phyloP scores from a whole-genome alignment of 1,140 invertebrate genomes.

The Drosophila pachea region DNA sequence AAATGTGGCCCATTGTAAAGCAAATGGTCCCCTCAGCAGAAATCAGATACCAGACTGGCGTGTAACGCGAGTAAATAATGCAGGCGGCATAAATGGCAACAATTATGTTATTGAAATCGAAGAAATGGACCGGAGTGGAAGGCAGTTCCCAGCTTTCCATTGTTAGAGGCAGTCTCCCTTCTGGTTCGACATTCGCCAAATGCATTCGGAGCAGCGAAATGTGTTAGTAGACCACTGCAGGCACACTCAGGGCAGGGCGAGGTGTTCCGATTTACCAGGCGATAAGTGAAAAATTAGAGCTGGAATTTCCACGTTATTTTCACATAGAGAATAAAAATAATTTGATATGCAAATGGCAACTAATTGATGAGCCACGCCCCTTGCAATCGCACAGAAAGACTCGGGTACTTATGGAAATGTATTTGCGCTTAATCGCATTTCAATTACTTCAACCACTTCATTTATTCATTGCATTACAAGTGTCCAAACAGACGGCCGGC shows the following conservation, averaged over 20 bases:
- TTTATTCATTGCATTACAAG: constrained; percentile 74
- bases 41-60: constrained; percentile 59
- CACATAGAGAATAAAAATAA: background rate
- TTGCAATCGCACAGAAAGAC: background rate
- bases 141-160: constrained; percentile 2
- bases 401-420: constrained; percentile 31
- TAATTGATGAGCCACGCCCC: constrained; percentile 20
- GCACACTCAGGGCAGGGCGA: no score
- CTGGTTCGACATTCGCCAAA: no score
- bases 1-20: constrained; percentile 55
- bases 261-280: no score
- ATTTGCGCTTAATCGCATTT: constrained; percentile 66
- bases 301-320: background rate
- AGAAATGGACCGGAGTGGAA: constrained; percentile 17
- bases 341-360: constrained; percentile 11
- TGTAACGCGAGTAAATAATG: constrained; percentile 54
- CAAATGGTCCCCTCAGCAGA: constrained; percentile 12
- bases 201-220: no score
- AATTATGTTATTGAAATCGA: constrained; percentile 68
- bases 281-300: background rate
- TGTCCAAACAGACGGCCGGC: constrained; percentile 65
- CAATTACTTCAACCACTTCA: constrained; percentile 75
- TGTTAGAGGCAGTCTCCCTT: background rate
- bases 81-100: constrained; percentile 51
- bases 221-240: no score